A percentile compares a stretch with the other conserved stretches of the same genome.
These are phyloP conservation scores for Stenodera caucasica DNA, from an alignment of 2,888 invertebrate genomes.

Conservation along the genomic window DNA sequence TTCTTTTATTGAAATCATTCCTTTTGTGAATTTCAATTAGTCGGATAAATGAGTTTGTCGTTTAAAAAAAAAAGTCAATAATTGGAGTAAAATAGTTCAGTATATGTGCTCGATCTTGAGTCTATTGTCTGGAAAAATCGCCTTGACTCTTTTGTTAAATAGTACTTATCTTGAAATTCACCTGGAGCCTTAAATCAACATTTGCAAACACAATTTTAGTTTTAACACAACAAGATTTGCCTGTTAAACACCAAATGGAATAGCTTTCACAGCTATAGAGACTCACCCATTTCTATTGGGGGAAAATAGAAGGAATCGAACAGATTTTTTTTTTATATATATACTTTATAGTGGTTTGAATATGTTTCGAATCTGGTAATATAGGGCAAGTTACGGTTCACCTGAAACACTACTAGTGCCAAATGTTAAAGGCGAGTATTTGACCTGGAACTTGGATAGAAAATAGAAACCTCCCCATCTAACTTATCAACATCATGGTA, in stretches of 20 bases:
- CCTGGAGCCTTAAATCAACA: neutral
- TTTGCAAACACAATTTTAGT: slow-evolving; percentile 4
- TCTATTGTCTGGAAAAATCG: neutral
- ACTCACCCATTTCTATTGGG: no score
- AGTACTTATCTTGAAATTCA: neutral
- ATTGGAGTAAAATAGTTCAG: no score
- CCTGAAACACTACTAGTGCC: neutral
- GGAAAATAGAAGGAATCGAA: no score
- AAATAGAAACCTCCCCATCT: slow-evolving; percentile 31
- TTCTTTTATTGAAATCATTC: neutral
- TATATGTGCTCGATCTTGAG: no score
- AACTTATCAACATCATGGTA: no score
- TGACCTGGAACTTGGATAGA: slow-evolving; percentile 29
- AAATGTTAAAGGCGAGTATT: slow-evolving; percentile 30
- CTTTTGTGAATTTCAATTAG: neutral
- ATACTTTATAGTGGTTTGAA: slow-evolving; percentile 1
- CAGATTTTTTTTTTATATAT: no score
- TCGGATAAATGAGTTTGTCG: neutral
- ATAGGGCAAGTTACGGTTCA: neutral
- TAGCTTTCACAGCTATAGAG: neutral
- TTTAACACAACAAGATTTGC: slow-evolving; percentile 6
- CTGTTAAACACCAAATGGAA: neutral
- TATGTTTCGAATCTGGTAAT: neutral
- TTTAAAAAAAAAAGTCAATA: no score
- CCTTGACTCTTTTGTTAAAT: neutral